Conservation (phyloP, 53 echinoderm and acorn worm genomes). For the Temnopleurus reevesii region DNA sequence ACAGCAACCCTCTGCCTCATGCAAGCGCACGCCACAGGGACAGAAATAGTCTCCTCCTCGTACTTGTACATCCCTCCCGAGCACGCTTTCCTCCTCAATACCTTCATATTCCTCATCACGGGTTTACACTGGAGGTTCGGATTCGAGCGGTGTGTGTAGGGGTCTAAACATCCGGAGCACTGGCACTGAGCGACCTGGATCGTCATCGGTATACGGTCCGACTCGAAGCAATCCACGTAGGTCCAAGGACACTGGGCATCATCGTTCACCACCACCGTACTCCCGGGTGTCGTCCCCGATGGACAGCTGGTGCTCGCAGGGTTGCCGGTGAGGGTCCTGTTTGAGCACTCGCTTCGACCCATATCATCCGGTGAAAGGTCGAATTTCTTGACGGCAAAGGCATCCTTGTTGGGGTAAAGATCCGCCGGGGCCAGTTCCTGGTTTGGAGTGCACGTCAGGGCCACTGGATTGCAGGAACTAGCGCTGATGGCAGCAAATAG, state of each 20-base stretch:
- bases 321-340: background rate
- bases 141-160: constrained; percentile 14
- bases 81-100: constrained; percentile 18
- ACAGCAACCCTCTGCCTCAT: background rate
- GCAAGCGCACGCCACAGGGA: background rate
- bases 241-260: constrained; percentile 52
- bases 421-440: background rate
- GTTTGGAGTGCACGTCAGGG: background rate
- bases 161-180: constrained; percentile 49
- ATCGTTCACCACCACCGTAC: background rate
- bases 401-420: constrained; percentile 20
- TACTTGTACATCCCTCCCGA: constrained; percentile 31
- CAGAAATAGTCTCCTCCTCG: background rate
- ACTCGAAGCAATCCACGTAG: constrained; percentile 38
- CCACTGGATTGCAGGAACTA: background rate
- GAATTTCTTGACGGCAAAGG: background rate
- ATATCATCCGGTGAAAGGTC: background rate
- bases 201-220: constrained; percentile 47
- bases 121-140: constrained; percentile 27
- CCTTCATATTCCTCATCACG: constrained; percentile 41
- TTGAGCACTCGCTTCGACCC: background rate
- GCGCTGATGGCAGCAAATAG: background rate
- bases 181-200: constrained; percentile 53
- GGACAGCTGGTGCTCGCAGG: background rate
- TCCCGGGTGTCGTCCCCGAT: background rate